Evolutionary conservation across 2,113 vertebrate genomes (phyloP), one percentile per base, ranked within the genome.

Genomic region (Tachycineta bicolor): DNA sequence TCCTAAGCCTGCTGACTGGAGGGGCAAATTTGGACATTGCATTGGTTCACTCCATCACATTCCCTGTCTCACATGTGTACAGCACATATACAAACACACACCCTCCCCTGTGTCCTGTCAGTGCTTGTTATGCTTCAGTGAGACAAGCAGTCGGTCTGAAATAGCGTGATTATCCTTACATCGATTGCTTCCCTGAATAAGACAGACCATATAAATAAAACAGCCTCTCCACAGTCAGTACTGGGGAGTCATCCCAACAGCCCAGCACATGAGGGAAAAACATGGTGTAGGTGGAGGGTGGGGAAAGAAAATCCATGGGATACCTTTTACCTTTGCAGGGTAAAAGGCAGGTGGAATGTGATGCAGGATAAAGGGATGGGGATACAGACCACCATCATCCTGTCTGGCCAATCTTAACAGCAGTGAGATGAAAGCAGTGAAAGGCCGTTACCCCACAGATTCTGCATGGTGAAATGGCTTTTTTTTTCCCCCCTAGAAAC

Each of bases 131-230:
- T 3, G 7, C 47, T 83, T n/a, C 78, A 47, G 5, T 34, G 67
- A 82, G 75, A 96, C 50, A 37, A 82, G 64, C 31, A 15, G 62
- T 20, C 76, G 60, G 33, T 87, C 86, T 94, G 90, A 93, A 97
- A 89, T 25, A 31, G 73, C 28, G 10, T 53, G 34, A 71, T 94
- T 79, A 94, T 68, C 64, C 70, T 64, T 64, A 65, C 59, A 93
- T 71, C 6, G 1, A 85, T 75, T 1, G 2, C 56, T 88, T 93
- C 74, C 64, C 89, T 59, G 60, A 85, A 33, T 83, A 73, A 92
- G 55, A 70, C 43, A 80, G 55, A 64, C 14, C 65, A 34, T 50
- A 89, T 50, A 88, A 91, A 93, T 87, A 88, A 80, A 95, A 83
- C 68, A 74, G 26, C 49, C 41, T 78, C 65, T 90, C 65, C 69